Evolutionary conservation across 2,888 invertebrate genomes (phyloP), one percentile per base, ranked within the genome.

Genomic region (Sinotaia quadrata): DNA sequence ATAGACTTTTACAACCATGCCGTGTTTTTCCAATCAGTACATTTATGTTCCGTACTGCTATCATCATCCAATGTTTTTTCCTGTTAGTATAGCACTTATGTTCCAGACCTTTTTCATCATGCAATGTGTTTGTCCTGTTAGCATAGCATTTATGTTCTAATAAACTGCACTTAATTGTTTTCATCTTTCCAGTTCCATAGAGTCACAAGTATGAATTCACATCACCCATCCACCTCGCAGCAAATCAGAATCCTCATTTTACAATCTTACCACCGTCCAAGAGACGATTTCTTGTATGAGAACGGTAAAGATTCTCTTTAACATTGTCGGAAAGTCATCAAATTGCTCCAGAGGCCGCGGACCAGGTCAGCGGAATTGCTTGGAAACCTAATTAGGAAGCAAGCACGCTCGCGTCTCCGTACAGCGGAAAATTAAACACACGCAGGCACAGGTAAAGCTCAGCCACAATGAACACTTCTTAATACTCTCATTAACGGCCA

Each of bases 331-430:
- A 41, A 60, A 60, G 59, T 31, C 54, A 54, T 54, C 54, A 54
- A 54, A 31, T 54, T 31, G 24, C 3, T 7, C 27, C 27, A 54
- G 29, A 31, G 63, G 54, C 41, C 24, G 54, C 24, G 65, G 65
- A 65, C 56, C 65, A 65, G 56, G 65, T 65, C 65, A 65, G 44
- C 36, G 54, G 52, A 56, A 65, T 54, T 65, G 65, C 56, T 37
- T 33, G 54, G 29, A 65, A 65, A 65, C 65, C 65, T 52, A 65
- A 65, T 65, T 65, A 51, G 37, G 54, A 56, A 29, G 37, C 31
- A 31, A 56, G 65, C 65, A 65, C 65, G 65, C 56, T 47, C 65
- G 18, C 65, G 41, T 24, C 56, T 24, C 7, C 21, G 33, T 24
- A 37, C 2, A 27, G 52, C 65, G 65, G 65, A 65, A 65, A 56